phyloP scores from a whole-genome alignment of 2,888 invertebrate species.

The Theristus sp. region DNA sequence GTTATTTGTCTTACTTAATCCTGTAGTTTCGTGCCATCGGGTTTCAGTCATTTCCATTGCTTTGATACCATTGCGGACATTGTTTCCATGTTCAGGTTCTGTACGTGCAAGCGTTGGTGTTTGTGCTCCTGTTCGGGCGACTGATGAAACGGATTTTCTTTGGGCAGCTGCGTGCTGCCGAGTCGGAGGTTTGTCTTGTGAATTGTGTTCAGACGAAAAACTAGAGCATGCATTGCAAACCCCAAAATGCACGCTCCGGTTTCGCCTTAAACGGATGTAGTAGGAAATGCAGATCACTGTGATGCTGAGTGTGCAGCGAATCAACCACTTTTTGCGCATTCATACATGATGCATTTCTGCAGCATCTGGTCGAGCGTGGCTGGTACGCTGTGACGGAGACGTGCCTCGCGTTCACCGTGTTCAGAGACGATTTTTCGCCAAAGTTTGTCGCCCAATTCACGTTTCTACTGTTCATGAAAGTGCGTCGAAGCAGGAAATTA shows the following conservation, averaged over 20 bases:
- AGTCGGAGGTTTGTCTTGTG: slow-evolving; percentile 23
- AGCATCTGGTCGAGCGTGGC: slow-evolving; percentile 88
- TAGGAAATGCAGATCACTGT: slow-evolving; percentile 87
- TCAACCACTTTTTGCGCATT: slow-evolving; percentile 78
- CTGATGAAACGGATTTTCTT: slow-evolving; percentile 21
- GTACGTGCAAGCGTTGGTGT: slow-evolving; percentile 21
- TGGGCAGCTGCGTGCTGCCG: slow-evolving; percentile 22
- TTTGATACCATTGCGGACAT: background rate
- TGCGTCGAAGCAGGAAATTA: too few relatives aligned
- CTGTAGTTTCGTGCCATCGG: background rate
- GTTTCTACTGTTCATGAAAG: slow-evolving; percentile 60
- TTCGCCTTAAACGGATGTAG: slow-evolving; percentile 66
- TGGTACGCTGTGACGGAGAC: slow-evolving; percentile 99
- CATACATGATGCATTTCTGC: slow-evolving; percentile 33
- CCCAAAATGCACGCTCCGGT: too few relatives aligned
- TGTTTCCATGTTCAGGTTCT: slow-evolving; percentile 17
- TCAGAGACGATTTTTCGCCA: slow-evolving; percentile 72
- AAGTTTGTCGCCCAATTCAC: slow-evolving; percentile 86
- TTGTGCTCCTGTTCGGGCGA: slow-evolving; percentile 20
- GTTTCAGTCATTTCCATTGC: background rate
- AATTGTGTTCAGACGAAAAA: too few relatives aligned
- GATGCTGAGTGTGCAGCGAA: slow-evolving; percentile 69
- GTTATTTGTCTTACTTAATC: background rate
- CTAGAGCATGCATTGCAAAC: too few relatives aligned
- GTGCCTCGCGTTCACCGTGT: slow-evolving; percentile 93